Evolutionary conservation across 2,797 vertebrate species (phyloP).

Genomic region (Dicrostonyx torquatus): DNA sequence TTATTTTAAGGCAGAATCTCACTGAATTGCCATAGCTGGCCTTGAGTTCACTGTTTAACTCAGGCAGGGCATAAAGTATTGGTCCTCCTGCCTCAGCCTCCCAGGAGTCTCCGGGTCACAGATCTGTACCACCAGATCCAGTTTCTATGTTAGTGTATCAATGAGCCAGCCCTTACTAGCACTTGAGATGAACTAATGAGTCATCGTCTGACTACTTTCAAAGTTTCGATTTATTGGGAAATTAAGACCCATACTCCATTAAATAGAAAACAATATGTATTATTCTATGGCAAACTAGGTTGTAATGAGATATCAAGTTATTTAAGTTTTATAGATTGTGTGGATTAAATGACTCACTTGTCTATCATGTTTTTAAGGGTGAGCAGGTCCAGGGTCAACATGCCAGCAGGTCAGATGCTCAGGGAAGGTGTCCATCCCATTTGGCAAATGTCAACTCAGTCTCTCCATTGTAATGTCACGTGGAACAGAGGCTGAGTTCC

Average conservation of each 20-base stretch:
- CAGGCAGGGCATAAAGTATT: not conserved
- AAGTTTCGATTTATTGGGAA: constrained; percentile 17
- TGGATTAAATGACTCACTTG: not conserved
- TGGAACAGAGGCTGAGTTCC: no score
- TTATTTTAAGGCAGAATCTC: not conserved
- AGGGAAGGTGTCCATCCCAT: not conserved
- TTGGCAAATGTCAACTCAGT: not conserved
- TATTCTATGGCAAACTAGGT: not conserved
- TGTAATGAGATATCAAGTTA: not conserved
- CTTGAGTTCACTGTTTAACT: not conserved
- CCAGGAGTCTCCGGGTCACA: not conserved
- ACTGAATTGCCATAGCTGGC: no score
- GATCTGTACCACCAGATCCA: no score
- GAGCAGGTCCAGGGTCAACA: not conserved
- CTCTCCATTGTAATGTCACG: not conserved
- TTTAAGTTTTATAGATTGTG: not conserved
- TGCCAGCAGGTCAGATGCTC: not conserved
- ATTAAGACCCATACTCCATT: not conserved
- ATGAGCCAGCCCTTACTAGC: not conserved
- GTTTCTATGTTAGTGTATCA: not conserved
- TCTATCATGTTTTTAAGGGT: not conserved
- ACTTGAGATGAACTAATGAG: not conserved
- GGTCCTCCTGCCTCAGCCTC: not conserved
- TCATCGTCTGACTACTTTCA: not conserved
- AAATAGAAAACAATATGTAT: not conserved